These are phyloP conservation scores for Neosalanx taihuensis DNA, from an alignment of 2,797 vertebrate genomes.

Conservation along the genomic window DNA sequence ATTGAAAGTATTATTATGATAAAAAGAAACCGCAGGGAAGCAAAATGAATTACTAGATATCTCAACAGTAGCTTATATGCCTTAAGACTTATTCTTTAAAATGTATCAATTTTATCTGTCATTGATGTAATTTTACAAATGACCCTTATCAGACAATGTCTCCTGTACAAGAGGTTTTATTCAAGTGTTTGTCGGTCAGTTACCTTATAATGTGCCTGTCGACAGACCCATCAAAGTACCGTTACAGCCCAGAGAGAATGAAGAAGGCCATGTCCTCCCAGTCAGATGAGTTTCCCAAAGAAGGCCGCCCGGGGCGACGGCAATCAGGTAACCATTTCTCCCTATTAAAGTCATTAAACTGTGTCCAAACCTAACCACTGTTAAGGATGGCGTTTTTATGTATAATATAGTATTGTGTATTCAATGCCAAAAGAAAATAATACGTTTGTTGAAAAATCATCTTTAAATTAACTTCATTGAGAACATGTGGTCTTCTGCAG, in stretches of 20 bases:
- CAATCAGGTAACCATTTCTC: conserved; percentile 73
- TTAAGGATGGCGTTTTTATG: too few relatives aligned
- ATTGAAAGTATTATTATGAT: not conserved
- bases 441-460: too few relatives aligned
- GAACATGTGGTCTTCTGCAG: too few relatives aligned
- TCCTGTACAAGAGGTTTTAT: not conserved
- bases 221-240: conserved; percentile 77
- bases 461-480: too few relatives aligned
- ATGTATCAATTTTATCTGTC: not conserved
- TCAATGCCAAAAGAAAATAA: too few relatives aligned
- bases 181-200: not conserved
- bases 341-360: too few relatives aligned
- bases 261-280: conserved; percentile 79
- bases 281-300: conserved; percentile 58
- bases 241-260: conserved; percentile 81
- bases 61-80: not conserved
- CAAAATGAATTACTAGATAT: not conserved
- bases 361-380: too few relatives aligned
- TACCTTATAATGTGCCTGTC: not conserved
- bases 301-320: conserved; percentile 64
- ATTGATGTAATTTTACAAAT: too few relatives aligned
- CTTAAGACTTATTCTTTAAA: not conserved
- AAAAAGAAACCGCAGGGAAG: not conserved
- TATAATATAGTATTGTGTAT: too few relatives aligned
- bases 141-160: too few relatives aligned